Evolutionary conservation across 2,113 vertebrate genomes (phyloP), one percentile per base, ranked within the genome.

Genomic region (Esox niger): DNA sequence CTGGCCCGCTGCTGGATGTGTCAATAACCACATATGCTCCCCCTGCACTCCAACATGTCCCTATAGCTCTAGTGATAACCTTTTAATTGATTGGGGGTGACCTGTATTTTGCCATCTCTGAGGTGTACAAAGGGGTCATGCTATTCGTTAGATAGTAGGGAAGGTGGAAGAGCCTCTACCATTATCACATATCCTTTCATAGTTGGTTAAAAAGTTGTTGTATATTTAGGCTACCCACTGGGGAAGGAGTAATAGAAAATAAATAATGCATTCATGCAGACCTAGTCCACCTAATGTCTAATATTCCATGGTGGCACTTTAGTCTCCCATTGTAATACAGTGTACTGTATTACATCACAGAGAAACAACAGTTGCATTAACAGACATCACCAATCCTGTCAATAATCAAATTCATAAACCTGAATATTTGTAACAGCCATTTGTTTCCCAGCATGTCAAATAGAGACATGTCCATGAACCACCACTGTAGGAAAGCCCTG

Each of bases 261-360:
- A 11, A 38, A 38, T 38, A 38, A 2, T 26, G 21, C 21, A 31
- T 43, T 2, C 13, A 38, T 49, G 3, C 49, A 55, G 27, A 8
- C 29, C 9, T 33, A 2, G 33, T 35, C 20, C 29, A 43, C 33
- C 23, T 68, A 17, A 21, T 59, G 17, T n/a, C 46, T 29, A 29
- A 27, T 43, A 59, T 58, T 58, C 33, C 11, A 58, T 8, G 6
- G 3, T 21, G 33, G 52, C 11, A 25, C 54, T 25, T 11, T 46
- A 15, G 17, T 20, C 35, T 38, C 35, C 35, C 43, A 21, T 30
- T 64, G 26, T 57, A 67, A 26, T 38, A 20, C 13, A 33, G 30
- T 60, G 29, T 49, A 29, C 60, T 10, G 49, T 61, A 61, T 62
- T n/a, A 52, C 29, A 32, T 52, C n/a, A 52, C 23, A 30, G 38